Conservation (phyloP, 1,140 invertebrate species). For the Atopsyche davidsoni region DNA sequence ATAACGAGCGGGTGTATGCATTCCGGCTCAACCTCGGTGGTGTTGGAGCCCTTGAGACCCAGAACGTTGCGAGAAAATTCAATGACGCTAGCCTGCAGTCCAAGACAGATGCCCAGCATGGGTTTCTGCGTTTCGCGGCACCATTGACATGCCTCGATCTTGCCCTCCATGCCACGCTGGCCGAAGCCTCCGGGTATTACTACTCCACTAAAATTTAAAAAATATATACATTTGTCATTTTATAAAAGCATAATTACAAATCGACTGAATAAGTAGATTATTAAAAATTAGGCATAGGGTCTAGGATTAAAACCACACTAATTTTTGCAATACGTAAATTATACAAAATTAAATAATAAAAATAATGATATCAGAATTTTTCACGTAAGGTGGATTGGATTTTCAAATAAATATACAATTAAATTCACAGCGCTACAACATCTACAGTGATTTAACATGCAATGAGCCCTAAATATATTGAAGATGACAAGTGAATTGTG, state of each 20-base stretch:
- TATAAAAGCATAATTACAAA: constrained; percentile 9
- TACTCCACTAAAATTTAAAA: constrained; percentile 80
- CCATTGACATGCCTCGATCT: constrained; percentile 90
- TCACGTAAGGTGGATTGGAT: too few species aligned
- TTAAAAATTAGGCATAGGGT: too few species aligned
- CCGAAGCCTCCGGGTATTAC: constrained; percentile 98
- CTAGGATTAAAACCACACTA: neutral
- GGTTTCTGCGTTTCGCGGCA: constrained; percentile 86
- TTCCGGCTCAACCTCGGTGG: constrained; percentile 76
- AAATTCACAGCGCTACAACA: too few species aligned
- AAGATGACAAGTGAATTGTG: too few species aligned
- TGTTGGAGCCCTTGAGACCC: constrained; percentile 71
- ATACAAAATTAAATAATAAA: too few species aligned
- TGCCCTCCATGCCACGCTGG: constrained; percentile 91
- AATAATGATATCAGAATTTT: too few species aligned
- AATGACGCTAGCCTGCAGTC: constrained; percentile 94
- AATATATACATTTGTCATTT: constrained; percentile 18
- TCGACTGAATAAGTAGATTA: too few species aligned
- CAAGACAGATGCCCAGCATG: constrained; percentile 93
- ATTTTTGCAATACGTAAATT: too few species aligned
- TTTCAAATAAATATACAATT: too few species aligned
- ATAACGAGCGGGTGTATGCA: constrained; percentile 80
- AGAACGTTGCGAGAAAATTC: constrained; percentile 93
- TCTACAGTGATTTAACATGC: too few species aligned
- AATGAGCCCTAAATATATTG: too few species aligned